Percentiles rank a stretch among this genome's conserved stretches.
These are phyloP conservation scores for Vannuccia rotundouncinata DNA, from an alignment of 2,888 invertebrate species.

Conservation along the genomic window DNA sequence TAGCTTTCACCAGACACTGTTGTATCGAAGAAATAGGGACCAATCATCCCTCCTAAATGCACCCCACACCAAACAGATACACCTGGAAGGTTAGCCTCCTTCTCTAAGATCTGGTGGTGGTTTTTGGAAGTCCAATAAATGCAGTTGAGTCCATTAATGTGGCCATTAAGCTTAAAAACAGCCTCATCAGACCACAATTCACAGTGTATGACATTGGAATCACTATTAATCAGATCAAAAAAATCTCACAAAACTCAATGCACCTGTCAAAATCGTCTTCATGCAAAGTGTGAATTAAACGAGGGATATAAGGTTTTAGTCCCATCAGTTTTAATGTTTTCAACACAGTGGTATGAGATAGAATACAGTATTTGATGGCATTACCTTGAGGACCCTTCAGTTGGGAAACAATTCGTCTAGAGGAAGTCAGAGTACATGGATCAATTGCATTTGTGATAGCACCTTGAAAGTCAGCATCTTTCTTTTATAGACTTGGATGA, in stretches of 20 bases:
- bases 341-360: slow-evolving; percentile 9
- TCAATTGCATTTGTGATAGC: slow-evolving; percentile 2
- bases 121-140: slow-evolving; percentile 30
- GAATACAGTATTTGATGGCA: background rate
- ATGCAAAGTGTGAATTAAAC: background rate
- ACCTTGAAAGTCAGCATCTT: slow-evolving; percentile 11
- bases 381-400: background rate
- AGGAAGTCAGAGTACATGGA: slow-evolving; percentile 2
- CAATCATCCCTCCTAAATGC: slow-evolving; percentile 27
- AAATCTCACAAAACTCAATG: background rate
- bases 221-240: background rate
- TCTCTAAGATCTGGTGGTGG: slow-evolving; percentile 2
- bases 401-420: background rate
- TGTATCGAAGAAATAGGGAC: slow-evolving; percentile 37
- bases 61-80: too few species aligned
- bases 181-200: slow-evolving; percentile 32
- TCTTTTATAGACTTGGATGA: background rate
- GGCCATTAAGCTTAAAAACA: slow-evolving; percentile 32
- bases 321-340: background rate
- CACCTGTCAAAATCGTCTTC: background rate
- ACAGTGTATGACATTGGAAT: slow-evolving; percentile 15
- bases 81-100: background rate
- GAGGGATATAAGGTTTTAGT: background rate
- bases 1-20: slow-evolving; percentile 33
- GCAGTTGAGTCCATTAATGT: slow-evolving; percentile 33